A percentile compares a stretch with the other conserved stretches of the same genome.
Conservation (phyloP, 1,140 invertebrate species). For the Thaumatotibia leucotreta region DNA sequence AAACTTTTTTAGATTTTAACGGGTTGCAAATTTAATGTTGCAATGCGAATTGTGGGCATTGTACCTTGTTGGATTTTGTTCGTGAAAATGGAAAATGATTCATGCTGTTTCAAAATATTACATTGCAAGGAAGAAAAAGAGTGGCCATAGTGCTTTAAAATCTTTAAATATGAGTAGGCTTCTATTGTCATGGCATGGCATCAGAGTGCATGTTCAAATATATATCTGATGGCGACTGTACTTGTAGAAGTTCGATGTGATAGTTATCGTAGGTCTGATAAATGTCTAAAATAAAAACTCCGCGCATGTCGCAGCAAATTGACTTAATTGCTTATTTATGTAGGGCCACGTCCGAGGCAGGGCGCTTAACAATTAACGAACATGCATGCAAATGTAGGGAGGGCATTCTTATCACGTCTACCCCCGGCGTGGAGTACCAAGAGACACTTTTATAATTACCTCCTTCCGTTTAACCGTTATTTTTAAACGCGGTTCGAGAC, state of each 20-base stretch:
- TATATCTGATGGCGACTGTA: too few relatives aligned
- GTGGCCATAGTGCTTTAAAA: too few relatives aligned
- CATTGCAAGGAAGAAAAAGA: not conserved
- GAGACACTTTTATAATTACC: not conserved
- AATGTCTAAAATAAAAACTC: slow-evolving; percentile 44
- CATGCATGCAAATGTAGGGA: slow-evolving; percentile 10
- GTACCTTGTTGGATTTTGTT: not conserved
- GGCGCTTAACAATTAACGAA: slow-evolving; percentile 16
- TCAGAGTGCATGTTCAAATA: too few relatives aligned
- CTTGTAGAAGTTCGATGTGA: slow-evolving; percentile 20
- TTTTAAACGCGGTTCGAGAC: not conserved
- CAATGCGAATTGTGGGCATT: not conserved
- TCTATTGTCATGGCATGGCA: too few relatives aligned
- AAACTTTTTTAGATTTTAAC: not conserved
- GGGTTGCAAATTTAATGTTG: too few relatives aligned
- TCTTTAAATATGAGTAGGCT: too few relatives aligned
- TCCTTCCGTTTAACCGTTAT: not conserved
- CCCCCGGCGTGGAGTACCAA: not conserved
- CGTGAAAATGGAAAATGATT: not conserved
- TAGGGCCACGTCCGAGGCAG: slow-evolving; percentile 8
- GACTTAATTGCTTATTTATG: slow-evolving; percentile 53
- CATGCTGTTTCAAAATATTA: not conserved
- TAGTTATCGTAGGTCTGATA: slow-evolving; percentile 53
- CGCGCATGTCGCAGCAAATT: slow-evolving; percentile 42
- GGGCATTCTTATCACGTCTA: slow-evolving; percentile 3